Evolutionary conservation across 2,888 invertebrate genomes (phyloP).

Genomic region (Caenorhabditis panamensis): DNA sequence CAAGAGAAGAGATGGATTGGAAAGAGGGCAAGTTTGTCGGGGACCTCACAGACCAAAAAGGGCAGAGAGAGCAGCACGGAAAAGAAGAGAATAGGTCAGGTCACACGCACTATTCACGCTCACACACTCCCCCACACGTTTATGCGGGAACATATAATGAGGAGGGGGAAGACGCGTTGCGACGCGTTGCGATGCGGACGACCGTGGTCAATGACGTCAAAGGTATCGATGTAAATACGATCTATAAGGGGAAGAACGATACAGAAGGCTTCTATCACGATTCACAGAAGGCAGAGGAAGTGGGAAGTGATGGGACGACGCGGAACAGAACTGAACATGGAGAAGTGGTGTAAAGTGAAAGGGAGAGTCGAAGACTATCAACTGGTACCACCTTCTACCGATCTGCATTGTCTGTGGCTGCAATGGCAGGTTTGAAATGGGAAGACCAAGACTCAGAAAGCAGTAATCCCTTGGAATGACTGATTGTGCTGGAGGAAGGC

Average conservation of each 20-base stretch:
- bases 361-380: conserved; percentile 32
- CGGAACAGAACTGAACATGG: conserved; percentile 21
- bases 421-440: conserved; percentile 19
- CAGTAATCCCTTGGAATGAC: background rate
- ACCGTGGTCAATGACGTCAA: conserved; percentile 42
- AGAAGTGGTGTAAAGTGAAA: conserved; percentile 38
- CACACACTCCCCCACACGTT: background rate
- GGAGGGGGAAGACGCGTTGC: conserved; percentile 33
- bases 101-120: conserved; percentile 37
- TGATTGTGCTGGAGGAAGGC: background rate
- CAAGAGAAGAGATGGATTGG: too few species aligned
- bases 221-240: background rate
- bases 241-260: background rate
- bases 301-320: conserved; percentile 1
- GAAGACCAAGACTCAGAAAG: background rate
- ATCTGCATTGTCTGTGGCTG: background rate
- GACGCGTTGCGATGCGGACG: conserved; percentile 34
- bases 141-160: conserved; percentile 47
- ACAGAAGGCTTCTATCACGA: conserved; percentile 19
- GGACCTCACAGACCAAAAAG: too few species aligned
- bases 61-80: conserved; percentile 10
- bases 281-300: conserved; percentile 24
- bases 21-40: too few species aligned
- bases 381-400: conserved; percentile 33
- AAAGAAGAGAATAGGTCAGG: background rate